phyloP scores from a whole-genome alignment of 2,888 invertebrate genomes.

The Allygus modestus region DNA sequence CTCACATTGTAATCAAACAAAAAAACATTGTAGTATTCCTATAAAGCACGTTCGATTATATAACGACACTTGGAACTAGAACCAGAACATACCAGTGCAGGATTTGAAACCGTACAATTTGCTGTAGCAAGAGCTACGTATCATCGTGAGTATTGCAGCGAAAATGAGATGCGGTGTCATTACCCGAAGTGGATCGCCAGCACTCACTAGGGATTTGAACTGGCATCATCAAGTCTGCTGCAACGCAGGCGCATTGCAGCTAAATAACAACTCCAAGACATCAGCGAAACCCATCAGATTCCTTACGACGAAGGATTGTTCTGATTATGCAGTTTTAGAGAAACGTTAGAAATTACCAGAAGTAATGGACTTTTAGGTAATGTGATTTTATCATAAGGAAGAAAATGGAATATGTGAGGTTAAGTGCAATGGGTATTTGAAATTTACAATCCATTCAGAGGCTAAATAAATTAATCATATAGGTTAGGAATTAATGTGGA shows the following conservation, averaged over 20 bases:
- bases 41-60: too few relatives aligned
- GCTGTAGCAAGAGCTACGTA: background rate
- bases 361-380: too few relatives aligned
- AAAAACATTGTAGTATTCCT: too few relatives aligned
- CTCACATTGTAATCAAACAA: too few relatives aligned
- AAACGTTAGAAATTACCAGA: too few relatives aligned
- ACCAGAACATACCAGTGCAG: background rate
- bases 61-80: background rate
- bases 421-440: too few relatives aligned
- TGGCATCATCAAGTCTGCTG: background rate
- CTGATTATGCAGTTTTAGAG: too few relatives aligned
- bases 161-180: conserved; percentile 9
- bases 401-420: too few relatives aligned
- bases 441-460: too few relatives aligned
- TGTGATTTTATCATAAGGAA: too few relatives aligned
- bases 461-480: too few relatives aligned
- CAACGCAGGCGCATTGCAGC: background rate
- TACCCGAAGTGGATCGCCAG: conserved; percentile 15
- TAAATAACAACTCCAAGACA: background rate
- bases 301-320: background rate
- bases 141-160: conserved; percentile 13
- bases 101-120: conserved; percentile 20
- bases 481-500: too few relatives aligned
- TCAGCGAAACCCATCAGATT: background rate
- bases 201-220: background rate